Evolutionary conservation across 2,797 vertebrate species (phyloP), one percentile per base, ranked within the genome.

Genomic region (Periparus ater): DNA sequence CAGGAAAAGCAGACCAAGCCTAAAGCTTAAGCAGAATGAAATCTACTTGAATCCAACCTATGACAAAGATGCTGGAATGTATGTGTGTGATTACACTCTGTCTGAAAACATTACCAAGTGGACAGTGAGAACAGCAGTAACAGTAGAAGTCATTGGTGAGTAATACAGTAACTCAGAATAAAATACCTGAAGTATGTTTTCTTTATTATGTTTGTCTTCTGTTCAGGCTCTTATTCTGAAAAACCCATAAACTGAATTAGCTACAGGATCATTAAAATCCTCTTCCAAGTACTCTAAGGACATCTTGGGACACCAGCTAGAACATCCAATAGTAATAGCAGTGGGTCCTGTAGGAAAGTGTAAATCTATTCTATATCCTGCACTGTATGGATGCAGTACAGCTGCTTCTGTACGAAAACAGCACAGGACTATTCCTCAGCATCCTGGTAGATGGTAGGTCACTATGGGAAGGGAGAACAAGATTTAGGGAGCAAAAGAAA

Each of bases 71-170:
- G 61, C 89, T 88, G 98, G 97, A 68, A 91, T 10, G 1, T 98
- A 98, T 2, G 74, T 96, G 5, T 98, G 98, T 86, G 98, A 98
- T 85, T 97, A 98, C n/a, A 73, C 18, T 23, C 45, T 97, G 7
- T 51, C 55, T 38, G 94, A 96, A n/a, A 96, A 95, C 11, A 44
- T 34, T 36, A 95, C 82, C 8, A 51, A 79, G 4, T 97, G 97
- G 97, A 98, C 74, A 78, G 68, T 98, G 72, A 97, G 98, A 97
- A 97, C 97, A 61, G 54, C 92, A 68, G 62, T 97, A 57, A 91
- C 87, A 42, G 95, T 98, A 78, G 90, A 57, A 81, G 93, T 98
- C 50, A 94, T 89, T 9, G 77, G 98, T 98, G 94, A 97, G 98
- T 97, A 38, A 60, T 32, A 40, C 2, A 60, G 51, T 14, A 79